These are phyloP conservation scores for Microcaecilia unicolor DNA, from an alignment of 2,797 vertebrate genomes.

Conservation along the genomic window DNA sequence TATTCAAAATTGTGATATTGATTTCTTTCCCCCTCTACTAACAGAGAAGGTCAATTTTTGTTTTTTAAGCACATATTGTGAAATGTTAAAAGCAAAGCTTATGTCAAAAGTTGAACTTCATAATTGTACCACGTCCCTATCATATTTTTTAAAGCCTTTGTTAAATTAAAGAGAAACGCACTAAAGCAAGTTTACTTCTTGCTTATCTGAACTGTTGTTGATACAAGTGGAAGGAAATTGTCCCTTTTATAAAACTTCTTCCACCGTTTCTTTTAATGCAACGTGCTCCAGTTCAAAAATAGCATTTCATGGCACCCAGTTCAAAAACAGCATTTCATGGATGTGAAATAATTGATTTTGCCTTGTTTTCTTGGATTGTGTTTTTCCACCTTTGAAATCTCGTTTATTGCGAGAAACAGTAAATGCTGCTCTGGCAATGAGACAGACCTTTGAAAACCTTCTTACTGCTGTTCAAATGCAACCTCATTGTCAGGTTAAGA, in stretches of 20 bases:
- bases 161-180: slow-evolving; percentile 11
- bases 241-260: not conserved
- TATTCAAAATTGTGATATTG: slow-evolving; percentile 69
- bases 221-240: too few species aligned
- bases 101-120: slow-evolving; percentile 47
- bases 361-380: slow-evolving; percentile 24
- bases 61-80: slow-evolving; percentile 66
- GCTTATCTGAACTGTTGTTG: slow-evolving; percentile 17
- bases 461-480: slow-evolving; percentile 73
- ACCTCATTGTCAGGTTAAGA: slow-evolving; percentile 78
- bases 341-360: too few species aligned
- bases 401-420: slow-evolving; percentile 48
- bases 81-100: slow-evolving; percentile 52
- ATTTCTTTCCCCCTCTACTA: slow-evolving; percentile 48
- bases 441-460: slow-evolving; percentile 68
- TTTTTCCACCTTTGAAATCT: slow-evolving; percentile 11
- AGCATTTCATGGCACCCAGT: too few species aligned
- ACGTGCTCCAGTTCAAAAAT: too few species aligned
- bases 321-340: too few species aligned
- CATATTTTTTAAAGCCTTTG: slow-evolving; percentile 34
- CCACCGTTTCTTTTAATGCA: slow-evolving; percentile 3
- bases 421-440: slow-evolving; percentile 60
- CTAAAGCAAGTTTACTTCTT: slow-evolving; percentile 23
- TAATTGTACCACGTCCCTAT: slow-evolving; percentile 35
- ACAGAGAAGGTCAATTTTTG: slow-evolving; percentile 64